Percentiles rank a stretch among this genome's conserved stretches.
These are phyloP conservation scores for Prietella phreatophila DNA, from an alignment of 2,113 vertebrate genomes.

Conservation along the genomic window DNA sequence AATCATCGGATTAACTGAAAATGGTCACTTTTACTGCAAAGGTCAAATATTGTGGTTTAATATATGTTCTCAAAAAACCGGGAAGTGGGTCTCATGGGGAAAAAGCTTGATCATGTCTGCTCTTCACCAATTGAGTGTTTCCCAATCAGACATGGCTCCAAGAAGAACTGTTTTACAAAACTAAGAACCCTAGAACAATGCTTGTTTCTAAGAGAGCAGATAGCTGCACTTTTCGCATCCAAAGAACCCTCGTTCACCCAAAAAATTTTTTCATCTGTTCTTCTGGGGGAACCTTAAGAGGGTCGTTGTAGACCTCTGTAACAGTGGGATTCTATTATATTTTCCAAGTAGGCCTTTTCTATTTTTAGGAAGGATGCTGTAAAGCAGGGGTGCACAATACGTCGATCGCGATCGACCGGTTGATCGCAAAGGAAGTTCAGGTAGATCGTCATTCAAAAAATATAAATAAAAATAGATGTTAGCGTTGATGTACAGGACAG, in stretches of 20 bases:
- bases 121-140: background rate
- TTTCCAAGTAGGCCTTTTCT: background rate
- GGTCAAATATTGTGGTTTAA: background rate
- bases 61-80: background rate
- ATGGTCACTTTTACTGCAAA: background rate
- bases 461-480: too few relatives aligned
- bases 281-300: background rate
- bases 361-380: background rate
- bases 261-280: background rate
- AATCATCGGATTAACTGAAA: background rate
- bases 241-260: background rate
- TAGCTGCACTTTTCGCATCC: background rate
- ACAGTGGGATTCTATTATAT: background rate
- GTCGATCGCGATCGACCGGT: too few relatives aligned
- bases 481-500: too few relatives aligned
- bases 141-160: background rate
- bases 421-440: too few relatives aligned
- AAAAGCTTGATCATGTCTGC: background rate
- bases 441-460: too few relatives aligned
- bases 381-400: too few relatives aligned
- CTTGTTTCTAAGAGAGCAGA: background rate
- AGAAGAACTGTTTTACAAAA: background rate
- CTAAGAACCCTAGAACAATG: background rate
- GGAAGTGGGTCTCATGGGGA: background rate
- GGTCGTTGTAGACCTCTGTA: background rate